Conservation (phyloP, 2,888 invertebrate genomes). For the Agrotis ipsilon region DNA sequence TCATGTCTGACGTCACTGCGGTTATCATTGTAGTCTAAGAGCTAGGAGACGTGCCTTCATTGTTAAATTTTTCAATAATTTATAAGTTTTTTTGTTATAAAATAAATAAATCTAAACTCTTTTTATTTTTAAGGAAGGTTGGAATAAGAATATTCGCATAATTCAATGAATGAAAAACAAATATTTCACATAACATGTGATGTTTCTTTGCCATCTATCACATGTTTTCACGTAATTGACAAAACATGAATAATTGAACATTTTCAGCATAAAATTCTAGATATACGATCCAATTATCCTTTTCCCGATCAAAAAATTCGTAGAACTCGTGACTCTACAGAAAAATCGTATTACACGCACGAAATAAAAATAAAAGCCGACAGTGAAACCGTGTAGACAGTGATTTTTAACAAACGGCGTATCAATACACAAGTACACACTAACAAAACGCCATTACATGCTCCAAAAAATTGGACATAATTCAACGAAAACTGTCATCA, state of each 20-base stretch:
- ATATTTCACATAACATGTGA: background rate
- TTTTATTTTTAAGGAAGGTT: too few relatives aligned
- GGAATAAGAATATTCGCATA: too few relatives aligned
- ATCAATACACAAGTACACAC: constrained; percentile 15
- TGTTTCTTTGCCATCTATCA: too few relatives aligned
- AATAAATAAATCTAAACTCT: too few relatives aligned
- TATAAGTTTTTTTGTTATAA: background rate
- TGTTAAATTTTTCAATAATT: background rate
- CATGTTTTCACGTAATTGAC: background rate
- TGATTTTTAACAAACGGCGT: constrained; percentile 27
- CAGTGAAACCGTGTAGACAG: background rate
- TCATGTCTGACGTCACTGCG: constrained; percentile 13
- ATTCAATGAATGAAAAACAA: too few relatives aligned
- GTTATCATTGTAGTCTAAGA: constrained; percentile 18
- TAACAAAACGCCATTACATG: constrained; percentile 34
- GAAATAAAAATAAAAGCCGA: constrained; percentile 11
- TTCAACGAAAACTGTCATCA: constrained; percentile 25
- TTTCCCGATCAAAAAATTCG: background rate
- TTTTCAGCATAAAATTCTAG: background rate
- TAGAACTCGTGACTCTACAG: background rate
- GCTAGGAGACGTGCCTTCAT: background rate
- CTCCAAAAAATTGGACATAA: constrained; percentile 30
- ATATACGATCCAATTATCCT: background rate
- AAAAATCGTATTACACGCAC: background rate
- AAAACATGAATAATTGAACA: background rate